Evolutionary conservation across 2,113 vertebrate species (phyloP).

Genomic region (Machaerirhynchus nigripectus): DNA sequence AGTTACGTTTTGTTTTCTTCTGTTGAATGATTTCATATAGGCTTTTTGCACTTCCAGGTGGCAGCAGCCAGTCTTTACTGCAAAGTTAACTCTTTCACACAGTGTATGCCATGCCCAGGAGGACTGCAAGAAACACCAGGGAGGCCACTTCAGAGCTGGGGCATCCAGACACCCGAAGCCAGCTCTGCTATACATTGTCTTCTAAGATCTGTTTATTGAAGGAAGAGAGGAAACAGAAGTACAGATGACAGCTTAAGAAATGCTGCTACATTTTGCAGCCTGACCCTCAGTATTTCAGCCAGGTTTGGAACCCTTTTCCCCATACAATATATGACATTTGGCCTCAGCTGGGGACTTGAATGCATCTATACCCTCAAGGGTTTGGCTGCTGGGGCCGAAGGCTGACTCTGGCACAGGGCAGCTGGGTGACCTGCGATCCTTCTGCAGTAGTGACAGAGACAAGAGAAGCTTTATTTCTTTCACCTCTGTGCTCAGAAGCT

Average conservation of each 20-base stretch:
- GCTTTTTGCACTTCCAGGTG: background rate
- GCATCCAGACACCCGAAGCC: background rate
- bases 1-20: background rate
- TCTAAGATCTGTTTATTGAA: background rate
- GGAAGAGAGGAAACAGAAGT: background rate
- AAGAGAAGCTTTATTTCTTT: background rate
- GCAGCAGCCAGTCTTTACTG: background rate
- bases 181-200: background rate
- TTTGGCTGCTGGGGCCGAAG: background rate
- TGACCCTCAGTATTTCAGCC: background rate
- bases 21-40: background rate
- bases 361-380: background rate
- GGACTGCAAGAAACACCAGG: background rate
- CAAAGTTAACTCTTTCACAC: background rate
- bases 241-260: background rate
- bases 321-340: background rate
- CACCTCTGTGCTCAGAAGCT: background rate
- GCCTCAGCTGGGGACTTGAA: too few relatives aligned
- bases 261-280: background rate
- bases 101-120: fast-evolving
- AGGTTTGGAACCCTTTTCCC: background rate
- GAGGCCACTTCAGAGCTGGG: background rate
- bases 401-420: fast-evolving
- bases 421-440: background rate
- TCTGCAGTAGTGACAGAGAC: background rate